phyloP scores from a whole-genome alignment of 2,797 vertebrate species.

The Phoxinus dragarum region DNA sequence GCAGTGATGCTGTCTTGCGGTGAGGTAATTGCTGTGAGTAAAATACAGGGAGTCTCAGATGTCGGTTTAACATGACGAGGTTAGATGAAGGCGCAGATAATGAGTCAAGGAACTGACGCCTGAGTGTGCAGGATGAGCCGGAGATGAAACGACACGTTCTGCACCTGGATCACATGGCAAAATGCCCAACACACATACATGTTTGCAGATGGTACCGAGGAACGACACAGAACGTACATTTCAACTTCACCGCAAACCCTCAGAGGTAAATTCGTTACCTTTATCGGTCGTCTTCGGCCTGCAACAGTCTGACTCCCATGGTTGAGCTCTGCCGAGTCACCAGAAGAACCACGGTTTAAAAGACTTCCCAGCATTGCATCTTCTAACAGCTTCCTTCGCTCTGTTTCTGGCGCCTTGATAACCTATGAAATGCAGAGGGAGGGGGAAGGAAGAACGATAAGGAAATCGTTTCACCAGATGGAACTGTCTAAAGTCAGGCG shows the following conservation, averaged over 20 bases:
- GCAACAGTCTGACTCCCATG: not conserved
- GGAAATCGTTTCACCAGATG: constrained; percentile 40
- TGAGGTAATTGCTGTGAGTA: constrained; percentile 20
- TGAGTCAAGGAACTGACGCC: constrained; percentile 28
- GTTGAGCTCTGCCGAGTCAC: constrained; percentile 4
- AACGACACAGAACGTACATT: constrained; percentile 15
- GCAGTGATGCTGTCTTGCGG: constrained; percentile 21
- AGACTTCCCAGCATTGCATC: not conserved
- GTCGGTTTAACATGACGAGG: constrained; percentile 37
- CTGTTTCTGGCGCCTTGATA: constrained; percentile 48
- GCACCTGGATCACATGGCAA: constrained; percentile 39
- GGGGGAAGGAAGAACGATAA: constrained; percentile 33
- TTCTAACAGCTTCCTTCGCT: constrained; percentile 39
- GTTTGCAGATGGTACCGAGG: constrained; percentile 40
- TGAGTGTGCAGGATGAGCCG: constrained; percentile 19
- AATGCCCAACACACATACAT: constrained; percentile 16
- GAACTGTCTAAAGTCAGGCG: constrained; percentile 30
- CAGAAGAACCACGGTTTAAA: constrained; percentile 16
- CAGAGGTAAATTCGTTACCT: constrained; percentile 34
- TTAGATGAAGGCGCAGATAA: constrained; percentile 47
- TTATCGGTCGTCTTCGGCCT: constrained; percentile 15
- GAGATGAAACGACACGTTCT: constrained; percentile 7
- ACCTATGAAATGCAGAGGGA: constrained; percentile 55
- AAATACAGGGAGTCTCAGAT: constrained; percentile 42
- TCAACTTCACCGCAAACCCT: not conserved